phyloP scores from a whole-genome alignment of 1,140 invertebrate species.

The Drosophila repleta region DNA sequence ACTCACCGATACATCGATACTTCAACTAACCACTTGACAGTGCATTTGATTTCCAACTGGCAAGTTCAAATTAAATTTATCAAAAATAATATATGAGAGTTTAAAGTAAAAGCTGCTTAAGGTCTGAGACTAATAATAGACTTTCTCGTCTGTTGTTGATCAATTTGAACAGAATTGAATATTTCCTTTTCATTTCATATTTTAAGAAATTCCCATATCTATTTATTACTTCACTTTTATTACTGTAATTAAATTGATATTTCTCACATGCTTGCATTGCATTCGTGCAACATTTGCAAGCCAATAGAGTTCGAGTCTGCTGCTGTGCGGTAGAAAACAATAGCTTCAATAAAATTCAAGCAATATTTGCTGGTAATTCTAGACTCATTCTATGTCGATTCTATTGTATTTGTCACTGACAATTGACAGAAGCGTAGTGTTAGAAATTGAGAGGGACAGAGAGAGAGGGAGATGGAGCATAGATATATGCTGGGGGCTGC shows the following conservation, averaged over 20 bases:
- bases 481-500: neutral
- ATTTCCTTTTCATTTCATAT: too few relatives aligned
- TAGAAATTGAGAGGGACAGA: too few relatives aligned
- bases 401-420: constrained; percentile 35
- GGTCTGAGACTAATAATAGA: too few relatives aligned
- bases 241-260: neutral
- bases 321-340: neutral
- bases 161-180: too few relatives aligned
- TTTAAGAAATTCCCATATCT: neutral
- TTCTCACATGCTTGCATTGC: neutral
- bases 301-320: neutral
- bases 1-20: too few relatives aligned
- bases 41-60: too few relatives aligned
- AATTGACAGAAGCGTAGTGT: constrained; percentile 16
- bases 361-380: constrained; percentile 25
- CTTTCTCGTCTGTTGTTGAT: too few relatives aligned
- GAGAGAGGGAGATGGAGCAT: neutral
- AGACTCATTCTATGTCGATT: constrained; percentile 21
- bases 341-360: constrained; percentile 26
- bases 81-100: too few relatives aligned
- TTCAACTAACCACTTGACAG: too few relatives aligned
- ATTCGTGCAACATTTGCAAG: neutral
- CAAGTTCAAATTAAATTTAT: too few relatives aligned
- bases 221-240: neutral
- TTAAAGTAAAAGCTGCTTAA: too few relatives aligned